Conservation (phyloP, 2,113 vertebrate genomes). For the Bucco capensis region DNA sequence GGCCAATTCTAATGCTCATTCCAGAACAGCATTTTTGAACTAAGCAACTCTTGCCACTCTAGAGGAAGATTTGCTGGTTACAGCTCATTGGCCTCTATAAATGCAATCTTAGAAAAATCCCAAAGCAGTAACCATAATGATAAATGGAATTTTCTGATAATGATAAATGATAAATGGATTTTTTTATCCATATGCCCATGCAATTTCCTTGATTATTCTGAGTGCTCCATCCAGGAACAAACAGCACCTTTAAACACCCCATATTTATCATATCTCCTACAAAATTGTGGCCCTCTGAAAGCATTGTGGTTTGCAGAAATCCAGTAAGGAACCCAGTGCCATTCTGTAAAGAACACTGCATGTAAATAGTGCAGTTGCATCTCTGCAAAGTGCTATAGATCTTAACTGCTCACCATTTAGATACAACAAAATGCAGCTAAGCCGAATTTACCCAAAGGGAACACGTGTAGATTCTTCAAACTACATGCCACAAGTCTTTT, state of each 20-base stretch:
- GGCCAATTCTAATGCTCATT: background rate
- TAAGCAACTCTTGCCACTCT: background rate
- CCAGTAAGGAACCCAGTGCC: accelerated
- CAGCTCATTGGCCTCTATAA: background rate
- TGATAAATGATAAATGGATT: background rate
- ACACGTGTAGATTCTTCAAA: slow-evolving; percentile 97
- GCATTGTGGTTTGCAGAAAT: background rate
- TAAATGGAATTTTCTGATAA: background rate
- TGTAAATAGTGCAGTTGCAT: background rate
- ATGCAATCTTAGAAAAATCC: background rate
- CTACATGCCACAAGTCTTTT: slow-evolving; percentile 98
- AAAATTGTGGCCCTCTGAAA: background rate
- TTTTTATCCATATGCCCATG: background rate
- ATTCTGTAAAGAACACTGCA: background rate
- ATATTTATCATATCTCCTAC: background rate
- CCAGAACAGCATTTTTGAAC: background rate
- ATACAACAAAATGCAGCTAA: slow-evolving; percentile 98
- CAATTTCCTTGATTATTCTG: background rate
- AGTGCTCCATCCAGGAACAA: background rate
- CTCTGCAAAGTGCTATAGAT: background rate
- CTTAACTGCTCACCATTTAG: slow-evolving; percentile 80
- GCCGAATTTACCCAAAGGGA: slow-evolving; percentile 97
- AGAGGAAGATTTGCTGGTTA: background rate
- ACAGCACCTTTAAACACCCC: background rate
- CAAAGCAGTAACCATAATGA: background rate